These are phyloP conservation scores for Parus major DNA, from an alignment of 2,113 vertebrate species.

Conservation along the genomic window DNA sequence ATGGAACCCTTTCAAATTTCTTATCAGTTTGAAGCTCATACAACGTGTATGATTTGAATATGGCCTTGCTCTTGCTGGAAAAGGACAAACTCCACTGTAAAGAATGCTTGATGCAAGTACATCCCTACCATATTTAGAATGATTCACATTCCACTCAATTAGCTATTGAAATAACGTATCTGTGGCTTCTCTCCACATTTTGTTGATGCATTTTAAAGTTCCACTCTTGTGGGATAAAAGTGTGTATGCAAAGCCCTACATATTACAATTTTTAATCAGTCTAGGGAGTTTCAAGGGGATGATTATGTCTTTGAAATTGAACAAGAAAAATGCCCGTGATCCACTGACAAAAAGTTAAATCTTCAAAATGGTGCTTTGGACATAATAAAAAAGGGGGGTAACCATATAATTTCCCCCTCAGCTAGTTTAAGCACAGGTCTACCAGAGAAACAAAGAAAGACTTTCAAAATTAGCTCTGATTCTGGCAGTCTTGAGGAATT, in stretches of 20 bases:
- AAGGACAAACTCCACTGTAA: background rate
- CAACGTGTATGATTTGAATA: background rate
- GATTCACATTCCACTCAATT: background rate
- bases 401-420: background rate
- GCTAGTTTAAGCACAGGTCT: background rate
- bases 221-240: background rate
- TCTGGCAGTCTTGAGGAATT: background rate
- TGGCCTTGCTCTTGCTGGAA: background rate
- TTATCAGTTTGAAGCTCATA: background rate
- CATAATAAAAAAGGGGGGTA: background rate
- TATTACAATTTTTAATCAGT: background rate
- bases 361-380: background rate
- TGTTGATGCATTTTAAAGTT: background rate
- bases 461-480: background rate
- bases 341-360: background rate
- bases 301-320: background rate
- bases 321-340: background rate
- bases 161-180: background rate
- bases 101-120: background rate
- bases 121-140: background rate
- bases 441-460: background rate
- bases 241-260: background rate
- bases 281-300: background rate
- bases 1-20: background rate
- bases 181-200: background rate